Evolutionary conservation across 1,140 invertebrate species (phyloP).

Genomic region (Diabrotica undecimpunctata): DNA sequence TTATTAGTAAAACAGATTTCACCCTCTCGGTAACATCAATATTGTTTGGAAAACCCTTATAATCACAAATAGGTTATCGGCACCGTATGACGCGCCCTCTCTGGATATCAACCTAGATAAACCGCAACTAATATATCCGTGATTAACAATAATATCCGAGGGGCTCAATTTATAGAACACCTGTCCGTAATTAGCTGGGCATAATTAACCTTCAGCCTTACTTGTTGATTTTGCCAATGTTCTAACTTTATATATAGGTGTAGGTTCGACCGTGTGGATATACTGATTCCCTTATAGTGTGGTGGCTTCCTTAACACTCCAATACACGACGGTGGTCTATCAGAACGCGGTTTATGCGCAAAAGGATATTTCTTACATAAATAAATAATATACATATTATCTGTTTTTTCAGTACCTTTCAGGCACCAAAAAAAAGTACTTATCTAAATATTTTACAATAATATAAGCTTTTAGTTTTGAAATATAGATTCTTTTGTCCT

Average conservation of each 20-base stretch:
- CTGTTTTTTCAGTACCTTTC: too few species aligned
- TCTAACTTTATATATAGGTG: constrained; percentile 13
- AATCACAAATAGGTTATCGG: constrained; percentile 25
- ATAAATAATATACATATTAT: too few species aligned
- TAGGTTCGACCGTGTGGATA: constrained; percentile 9
- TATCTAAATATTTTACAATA: too few species aligned
- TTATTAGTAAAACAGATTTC: not conserved
- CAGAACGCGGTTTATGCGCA: too few species aligned
- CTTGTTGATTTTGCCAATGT: constrained; percentile 33
- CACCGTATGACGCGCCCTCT: constrained; percentile 15
- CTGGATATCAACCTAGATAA: constrained; percentile 14
- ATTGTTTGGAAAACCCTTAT: constrained; percentile 4
- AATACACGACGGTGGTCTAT: too few species aligned
- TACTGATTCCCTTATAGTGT: not conserved
- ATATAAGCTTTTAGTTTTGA: too few species aligned
- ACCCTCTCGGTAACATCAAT: constrained; percentile 1
- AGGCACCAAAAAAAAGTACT: too few species aligned
- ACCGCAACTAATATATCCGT: constrained; percentile 27
- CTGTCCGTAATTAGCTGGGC: constrained; percentile 31
- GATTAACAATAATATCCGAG: constrained; percentile 32
- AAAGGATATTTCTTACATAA: too few species aligned
- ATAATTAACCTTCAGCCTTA: constrained; percentile 30
- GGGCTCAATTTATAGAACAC: constrained; percentile 32
- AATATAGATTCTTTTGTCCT: too few species aligned
- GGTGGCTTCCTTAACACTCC: not conserved